Conservation (phyloP, 2,888 invertebrate genomes). For the Chaitophorus viminalis region DNA sequence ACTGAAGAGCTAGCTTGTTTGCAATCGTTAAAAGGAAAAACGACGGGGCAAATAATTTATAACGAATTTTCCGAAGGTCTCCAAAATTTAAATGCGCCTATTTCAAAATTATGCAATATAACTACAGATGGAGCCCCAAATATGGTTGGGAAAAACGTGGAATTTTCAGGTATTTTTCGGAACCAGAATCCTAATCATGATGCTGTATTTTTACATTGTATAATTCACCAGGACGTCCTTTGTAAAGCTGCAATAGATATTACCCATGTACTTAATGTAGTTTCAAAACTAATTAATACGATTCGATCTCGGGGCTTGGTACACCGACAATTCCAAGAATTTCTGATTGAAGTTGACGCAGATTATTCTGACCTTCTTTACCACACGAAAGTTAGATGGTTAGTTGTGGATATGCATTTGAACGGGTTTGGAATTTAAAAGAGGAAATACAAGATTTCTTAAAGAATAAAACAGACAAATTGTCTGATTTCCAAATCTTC, state of each 20-base stretch:
- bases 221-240: too few species aligned
- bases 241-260: too few species aligned
- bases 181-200: constrained; percentile 60
- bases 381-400: constrained; percentile 53
- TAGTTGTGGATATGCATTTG: too few species aligned
- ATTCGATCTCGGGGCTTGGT: constrained; percentile 41
- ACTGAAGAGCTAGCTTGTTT: constrained; percentile 54
- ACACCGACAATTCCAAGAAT: constrained; percentile 56
- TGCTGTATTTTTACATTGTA: too few species aligned
- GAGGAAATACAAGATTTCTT: too few species aligned
- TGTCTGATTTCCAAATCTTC: too few species aligned
- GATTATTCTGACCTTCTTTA: constrained; percentile 54
- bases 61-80: constrained; percentile 48
- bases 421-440: too few species aligned
- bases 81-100: constrained; percentile 44
- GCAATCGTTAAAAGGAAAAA: constrained; percentile 42
- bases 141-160: constrained; percentile 63
- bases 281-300: constrained; percentile 63
- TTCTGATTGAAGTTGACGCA: constrained; percentile 40
- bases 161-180: constrained; percentile 62
- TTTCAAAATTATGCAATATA: constrained; percentile 54
- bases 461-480: too few species aligned
- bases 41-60: constrained; percentile 46
- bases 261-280: too few species aligned
- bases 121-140: too few species aligned